Base-by-base conservation (phyloP, 2,113 vertebrate genomes). In the Mus spicilegus region DNA sequence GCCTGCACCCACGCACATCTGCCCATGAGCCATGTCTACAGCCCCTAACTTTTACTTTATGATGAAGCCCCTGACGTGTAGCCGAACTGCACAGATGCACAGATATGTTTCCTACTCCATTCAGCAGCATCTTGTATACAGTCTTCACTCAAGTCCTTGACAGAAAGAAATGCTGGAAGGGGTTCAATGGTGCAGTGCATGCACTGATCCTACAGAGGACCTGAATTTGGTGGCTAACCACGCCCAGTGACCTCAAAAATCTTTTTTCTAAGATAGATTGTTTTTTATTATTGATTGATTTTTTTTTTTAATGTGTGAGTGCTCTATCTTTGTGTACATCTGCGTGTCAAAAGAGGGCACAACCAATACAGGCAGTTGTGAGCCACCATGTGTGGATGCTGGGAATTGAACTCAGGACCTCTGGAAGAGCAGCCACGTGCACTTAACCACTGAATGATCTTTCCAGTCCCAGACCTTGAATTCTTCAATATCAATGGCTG, bases 131-230 rank as follows among this genome's bases (percentile, higher is more conserved):
- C 76, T 89, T 81, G 19, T 75, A 49, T 76, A 54, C 13, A 36
- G 3, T 95, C 70, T 95, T 95, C 94, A 93, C 67, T 87, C 92
- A 94, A 42, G 85, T 90, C 46, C 67, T 82, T 82, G 46, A 92
- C 2, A 65, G 80, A 88, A 95, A 70, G 80, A 90, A 95, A 95
- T 87, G 51, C 88, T 96, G 58, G 96, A 80, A 80, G 82, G 8
- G n/a, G 49, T 51, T 20, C 30, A 22, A 22, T 61, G 54, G 36
- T 73, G 36, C 16, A 72, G 36, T 20, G 36, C 70, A n/a, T 8
- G 33, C 46, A 1, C 49, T 56, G 51, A 20, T 58, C 54, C 54
- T 81, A n/a, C 33, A 39, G 54, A 58, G 54, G 54, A 81, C 20
- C 78, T 33, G 4, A n/a, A 22, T 58, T 58, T 58, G 24, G 81